phyloP scores from a whole-genome alignment of 1,140 invertebrate genomes.

The Pantala flavescens region DNA sequence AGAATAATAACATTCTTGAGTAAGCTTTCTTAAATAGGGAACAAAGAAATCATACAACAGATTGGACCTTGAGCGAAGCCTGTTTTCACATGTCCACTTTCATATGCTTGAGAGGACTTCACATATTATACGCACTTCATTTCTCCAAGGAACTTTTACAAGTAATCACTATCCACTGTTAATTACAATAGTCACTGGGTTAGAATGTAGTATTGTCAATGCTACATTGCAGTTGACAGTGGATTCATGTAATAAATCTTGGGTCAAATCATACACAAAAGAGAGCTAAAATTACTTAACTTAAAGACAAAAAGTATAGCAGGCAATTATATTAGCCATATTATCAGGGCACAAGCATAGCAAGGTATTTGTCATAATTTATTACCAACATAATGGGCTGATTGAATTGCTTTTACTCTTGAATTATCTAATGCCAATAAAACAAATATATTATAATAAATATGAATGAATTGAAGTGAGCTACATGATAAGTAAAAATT shows the following conservation, averaged over 20 bases:
- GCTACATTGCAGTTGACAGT: not conserved
- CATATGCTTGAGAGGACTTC: no score
- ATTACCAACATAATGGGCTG: no score
- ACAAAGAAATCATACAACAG: not conserved
- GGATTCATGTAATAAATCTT: not conserved
- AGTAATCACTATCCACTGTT: not conserved
- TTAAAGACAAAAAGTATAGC: not conserved
- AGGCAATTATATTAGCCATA: no score
- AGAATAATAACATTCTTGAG: not conserved
- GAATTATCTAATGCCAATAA: no score
- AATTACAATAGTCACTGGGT: not conserved
- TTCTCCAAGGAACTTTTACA: not conserved
- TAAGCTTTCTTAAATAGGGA: not conserved
- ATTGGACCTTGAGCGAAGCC: not conserved
- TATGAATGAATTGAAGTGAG: no score
- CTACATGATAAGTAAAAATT: no score
- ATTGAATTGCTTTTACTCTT: no score
- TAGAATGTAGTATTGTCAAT: not conserved
- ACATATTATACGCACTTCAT: not conserved
- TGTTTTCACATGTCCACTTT: not conserved
- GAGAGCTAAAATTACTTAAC: not conserved
- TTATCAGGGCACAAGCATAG: not conserved
- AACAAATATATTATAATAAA: no score
- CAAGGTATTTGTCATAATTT: not conserved
- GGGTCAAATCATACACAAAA: not conserved